phyloP scores from a whole-genome alignment of 2,797 vertebrate genomes.

The Rhinatrema bivittatum region DNA sequence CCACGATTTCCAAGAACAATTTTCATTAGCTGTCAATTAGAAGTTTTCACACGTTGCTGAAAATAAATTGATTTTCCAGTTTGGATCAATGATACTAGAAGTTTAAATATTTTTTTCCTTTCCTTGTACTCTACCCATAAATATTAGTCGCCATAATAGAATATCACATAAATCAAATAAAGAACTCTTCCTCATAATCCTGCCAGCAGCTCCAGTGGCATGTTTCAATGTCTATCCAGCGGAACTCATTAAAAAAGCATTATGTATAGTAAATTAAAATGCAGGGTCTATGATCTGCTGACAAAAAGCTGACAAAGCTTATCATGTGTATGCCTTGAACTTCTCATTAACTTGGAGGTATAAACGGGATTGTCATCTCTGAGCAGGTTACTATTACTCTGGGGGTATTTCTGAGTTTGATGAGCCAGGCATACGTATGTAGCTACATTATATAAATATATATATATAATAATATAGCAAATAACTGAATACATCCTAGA shows the following conservation, averaged over 20 bases:
- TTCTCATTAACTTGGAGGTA: slow-evolving; percentile 53
- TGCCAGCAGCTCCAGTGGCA: slow-evolving; percentile 38
- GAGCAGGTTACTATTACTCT: slow-evolving; percentile 23
- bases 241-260: slow-evolving; percentile 67
- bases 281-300: slow-evolving; percentile 54
- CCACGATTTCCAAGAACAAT: slow-evolving; percentile 34
- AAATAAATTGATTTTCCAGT: slow-evolving; percentile 60
- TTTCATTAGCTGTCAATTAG: slow-evolving; percentile 54
- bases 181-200: slow-evolving; percentile 40
- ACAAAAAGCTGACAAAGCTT: slow-evolving; percentile 66
- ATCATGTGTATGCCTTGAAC: slow-evolving; percentile 50
- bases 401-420: slow-evolving; percentile 21
- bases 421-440: slow-evolving; percentile 14
- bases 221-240: slow-evolving; percentile 55
- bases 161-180: slow-evolving; percentile 61
- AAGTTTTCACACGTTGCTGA: slow-evolving; percentile 42
- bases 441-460: slow-evolving; percentile 14
- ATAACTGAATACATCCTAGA: slow-evolving; percentile 13
- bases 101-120: slow-evolving; percentile 23
- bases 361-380: slow-evolving; percentile 43
- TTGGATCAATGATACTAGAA: slow-evolving; percentile 39
- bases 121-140: slow-evolving; percentile 31
- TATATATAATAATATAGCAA: slow-evolving; percentile 15
- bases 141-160: slow-evolving; percentile 54
- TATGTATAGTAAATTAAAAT: slow-evolving; percentile 66